These are phyloP conservation scores for Cephus pygmeus DNA, from an alignment of 2,888 invertebrate genomes.

Conservation along the genomic window DNA sequence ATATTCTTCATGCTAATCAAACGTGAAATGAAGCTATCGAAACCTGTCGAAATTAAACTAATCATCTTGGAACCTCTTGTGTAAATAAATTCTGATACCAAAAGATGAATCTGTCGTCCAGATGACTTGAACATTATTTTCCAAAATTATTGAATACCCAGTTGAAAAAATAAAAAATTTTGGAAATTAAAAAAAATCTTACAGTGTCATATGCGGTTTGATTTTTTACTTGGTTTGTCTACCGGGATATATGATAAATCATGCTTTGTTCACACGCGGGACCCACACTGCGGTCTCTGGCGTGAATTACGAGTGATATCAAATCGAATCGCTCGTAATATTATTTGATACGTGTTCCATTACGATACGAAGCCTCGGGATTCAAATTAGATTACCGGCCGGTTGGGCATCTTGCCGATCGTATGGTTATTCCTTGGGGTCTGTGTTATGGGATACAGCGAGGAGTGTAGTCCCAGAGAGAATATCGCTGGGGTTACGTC, in stretches of 20 bases:
- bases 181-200: not conserved
- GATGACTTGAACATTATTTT: not conserved
- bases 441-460: conserved; percentile 4
- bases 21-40: not conserved
- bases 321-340: conserved; percentile 61
- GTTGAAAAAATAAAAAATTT: not conserved
- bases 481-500: conserved; percentile 9
- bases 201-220: conserved; percentile 20
- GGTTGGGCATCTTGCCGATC: conserved; percentile 32
- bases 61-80: not conserved
- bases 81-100: not conserved
- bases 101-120: not conserved
- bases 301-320: conserved; percentile 51
- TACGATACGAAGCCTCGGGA: conserved; percentile 39
- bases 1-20: not conserved
- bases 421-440: conserved; percentile 10
- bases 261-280: conserved; percentile 36
- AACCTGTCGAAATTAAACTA: not conserved
- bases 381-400: conserved; percentile 57
- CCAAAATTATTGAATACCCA: not conserved
- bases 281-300: conserved; percentile 23
- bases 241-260: conserved; percentile 42
- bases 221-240: conserved; percentile 29
- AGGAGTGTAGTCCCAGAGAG: conserved; percentile 25
- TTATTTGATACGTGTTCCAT: conserved; percentile 66